Percentiles rank a stretch among this genome's conserved stretches.
Evolutionary conservation across 2,888 invertebrate species (phyloP).

Genomic region (Noctuana brunneofusca): DNA sequence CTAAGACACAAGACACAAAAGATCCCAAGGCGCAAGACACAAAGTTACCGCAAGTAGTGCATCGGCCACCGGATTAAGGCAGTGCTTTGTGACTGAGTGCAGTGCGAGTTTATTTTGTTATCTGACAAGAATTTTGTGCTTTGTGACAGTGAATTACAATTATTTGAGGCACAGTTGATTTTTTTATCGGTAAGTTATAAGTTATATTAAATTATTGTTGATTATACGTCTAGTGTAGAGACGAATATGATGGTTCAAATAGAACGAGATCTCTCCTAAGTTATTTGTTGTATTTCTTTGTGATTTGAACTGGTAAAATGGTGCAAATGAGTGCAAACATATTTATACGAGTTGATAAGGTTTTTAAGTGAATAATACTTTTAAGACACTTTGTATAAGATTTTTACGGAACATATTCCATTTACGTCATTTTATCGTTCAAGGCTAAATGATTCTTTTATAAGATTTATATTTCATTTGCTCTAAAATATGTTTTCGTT

Average conservation of each 20-base stretch:
- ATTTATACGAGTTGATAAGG: conserved; percentile 25
- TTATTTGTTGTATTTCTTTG: conserved; percentile 3
- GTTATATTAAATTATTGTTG: conserved; percentile 10
- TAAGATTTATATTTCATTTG: neutral
- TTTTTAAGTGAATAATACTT: conserved; percentile 9
- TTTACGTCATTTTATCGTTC: conserved; percentile 8
- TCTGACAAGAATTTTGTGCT: conserved; percentile 11
- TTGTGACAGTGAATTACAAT: conserved; percentile 14
- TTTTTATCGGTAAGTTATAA: conserved; percentile 19
- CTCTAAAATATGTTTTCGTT: neutral
- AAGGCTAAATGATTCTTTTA: neutral
- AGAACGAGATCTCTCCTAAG: conserved; percentile 3
- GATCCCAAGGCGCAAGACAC: conserved; percentile 48
- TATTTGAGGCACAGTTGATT: neutral
- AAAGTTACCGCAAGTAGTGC: conserved; percentile 60
- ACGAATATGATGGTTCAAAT: neutral
- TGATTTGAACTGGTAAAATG: conserved; percentile 8
- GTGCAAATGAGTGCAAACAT: conserved; percentile 11
- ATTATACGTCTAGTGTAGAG: neutral
- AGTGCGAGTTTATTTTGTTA: conserved; percentile 9
- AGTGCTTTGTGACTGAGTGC: neutral
- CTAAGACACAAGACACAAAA: conserved; percentile 39
- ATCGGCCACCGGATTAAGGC: conserved; percentile 41
- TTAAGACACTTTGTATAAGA: conserved; percentile 22
- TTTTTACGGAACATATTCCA: conserved; percentile 15